Evolutionary conservation across 2,888 invertebrate genomes (phyloP).

Genomic region (Ferdinandea cuprea): DNA sequence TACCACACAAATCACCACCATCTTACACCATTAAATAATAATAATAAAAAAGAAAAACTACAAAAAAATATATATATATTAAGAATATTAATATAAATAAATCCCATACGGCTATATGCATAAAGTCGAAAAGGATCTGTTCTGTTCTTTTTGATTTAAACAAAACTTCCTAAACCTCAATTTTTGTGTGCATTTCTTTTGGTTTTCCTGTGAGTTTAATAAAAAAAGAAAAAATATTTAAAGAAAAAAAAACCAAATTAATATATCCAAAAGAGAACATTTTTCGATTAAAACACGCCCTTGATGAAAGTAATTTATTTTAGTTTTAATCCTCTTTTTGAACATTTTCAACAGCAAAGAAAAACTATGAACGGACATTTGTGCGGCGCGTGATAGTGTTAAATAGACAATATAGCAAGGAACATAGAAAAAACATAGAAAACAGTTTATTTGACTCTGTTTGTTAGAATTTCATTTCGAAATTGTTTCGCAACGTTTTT

Average conservation of each 20-base stretch:
- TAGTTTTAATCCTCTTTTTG: constrained; percentile 13
- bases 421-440: constrained; percentile 52
- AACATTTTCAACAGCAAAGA: constrained; percentile 28
- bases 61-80: constrained; percentile 15
- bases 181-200: constrained; percentile 44
- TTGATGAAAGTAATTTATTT: constrained; percentile 41
- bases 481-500: constrained; percentile 53
- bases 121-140: constrained; percentile 44
- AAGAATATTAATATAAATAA: too few relatives aligned
- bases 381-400: constrained; percentile 55
- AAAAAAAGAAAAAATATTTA: constrained; percentile 5
- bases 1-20: constrained; percentile 69
- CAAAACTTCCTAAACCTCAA: constrained; percentile 34
- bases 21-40: constrained; percentile 44
- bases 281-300: constrained; percentile 9
- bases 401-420: constrained; percentile 42
- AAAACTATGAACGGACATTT: constrained; percentile 31
- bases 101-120: constrained; percentile 53
- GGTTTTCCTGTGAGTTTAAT: constrained; percentile 35
- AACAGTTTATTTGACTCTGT: constrained; percentile 44
- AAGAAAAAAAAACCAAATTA: constrained; percentile 12
- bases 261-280: constrained; percentile 7
- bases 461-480: constrained; percentile 42
- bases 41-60: constrained; percentile 27
- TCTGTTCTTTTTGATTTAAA: constrained; percentile 42